Evolutionary conservation across 2,888 invertebrate genomes (phyloP), one percentile per base, ranked within the genome.

Genomic region (Melanotus villosus): DNA sequence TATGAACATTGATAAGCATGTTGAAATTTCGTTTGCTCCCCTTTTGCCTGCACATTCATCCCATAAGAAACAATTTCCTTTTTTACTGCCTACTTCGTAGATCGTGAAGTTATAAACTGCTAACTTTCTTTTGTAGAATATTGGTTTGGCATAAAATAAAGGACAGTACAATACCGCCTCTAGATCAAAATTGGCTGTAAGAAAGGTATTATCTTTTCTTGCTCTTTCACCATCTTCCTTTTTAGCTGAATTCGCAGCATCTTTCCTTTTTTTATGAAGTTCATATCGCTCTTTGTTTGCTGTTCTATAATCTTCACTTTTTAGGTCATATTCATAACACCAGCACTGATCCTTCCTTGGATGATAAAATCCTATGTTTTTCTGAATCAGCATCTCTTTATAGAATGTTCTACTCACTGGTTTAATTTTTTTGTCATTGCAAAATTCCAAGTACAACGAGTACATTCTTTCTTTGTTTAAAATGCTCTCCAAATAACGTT

Each of bases 61-160:
- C 68, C 71, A 71, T 68, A 50, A 68, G 63, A 64, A n/a, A 12
- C 30, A 26, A 21, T 16, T 7, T 3, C 45, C 63, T n/a, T n/a
- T n/a, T n/a, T n/a, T 9, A 1, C 4, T 38, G 3, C 38, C 52
- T n/a, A 52, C 54, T 7, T 54, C 43, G 30, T 58, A 41, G 10
- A 58, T 36, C 2, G 43, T 58, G n/a, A 43, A 58, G 19, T 58
- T 43, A 16, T 41, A 58, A 5, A 58, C 58, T 1, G 41, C 38
- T n/a, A n/a, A n/a, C n/a, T n/a, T 54, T 10, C 50, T 18, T 54
- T 64, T 60, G 30, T 60, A 60, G 18, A 60, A 60, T 10, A 45
- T 18, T 1, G 47, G 41, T 26, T 41, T 41, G 6, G 54, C 64
- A 34, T 14, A 14, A 21, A 38, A 36, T 30, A 41, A 9, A 16